Evolutionary conservation across 1,140 invertebrate species (phyloP).

Genomic region (Nymphalis io): DNA sequence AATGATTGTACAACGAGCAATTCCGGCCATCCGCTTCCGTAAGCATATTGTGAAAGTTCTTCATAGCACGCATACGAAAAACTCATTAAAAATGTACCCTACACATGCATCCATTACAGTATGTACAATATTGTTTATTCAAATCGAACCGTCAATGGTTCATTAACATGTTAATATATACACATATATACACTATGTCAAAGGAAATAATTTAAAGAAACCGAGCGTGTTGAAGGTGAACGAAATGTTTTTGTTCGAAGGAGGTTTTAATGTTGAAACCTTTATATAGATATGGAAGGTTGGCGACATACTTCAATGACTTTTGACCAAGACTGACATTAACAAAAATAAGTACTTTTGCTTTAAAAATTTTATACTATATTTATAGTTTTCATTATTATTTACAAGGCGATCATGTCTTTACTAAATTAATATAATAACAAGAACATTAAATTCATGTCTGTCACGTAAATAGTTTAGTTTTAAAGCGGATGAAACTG

Average conservation of each 20-base stretch:
- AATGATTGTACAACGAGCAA: slow-evolving; percentile 29
- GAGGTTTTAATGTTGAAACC: slow-evolving; percentile 7
- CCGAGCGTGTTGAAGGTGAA: slow-evolving; percentile 1
- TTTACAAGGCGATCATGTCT: background rate
- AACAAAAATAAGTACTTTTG: background rate
- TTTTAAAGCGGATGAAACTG: too few species aligned
- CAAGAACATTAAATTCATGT: too few species aligned
- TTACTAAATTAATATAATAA: too few species aligned
- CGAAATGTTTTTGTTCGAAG: background rate
- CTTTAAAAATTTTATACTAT: background rate
- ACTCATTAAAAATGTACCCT: slow-evolving; percentile 32
- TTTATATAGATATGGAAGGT: background rate
- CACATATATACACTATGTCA: background rate
- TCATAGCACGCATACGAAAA: slow-evolving; percentile 36
- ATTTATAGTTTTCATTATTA: background rate
- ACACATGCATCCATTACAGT: slow-evolving; percentile 17
- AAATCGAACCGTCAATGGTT: slow-evolving; percentile 7
- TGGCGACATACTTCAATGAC: background rate
- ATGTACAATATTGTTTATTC: background rate
- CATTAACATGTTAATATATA: slow-evolving; percentile 3
- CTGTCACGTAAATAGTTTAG: too few species aligned
- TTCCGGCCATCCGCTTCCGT: slow-evolving; percentile 48
- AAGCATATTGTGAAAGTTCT: slow-evolving; percentile 43
- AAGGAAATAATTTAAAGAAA: slow-evolving; percentile 1
- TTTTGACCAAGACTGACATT: background rate